Evolutionary conservation across 2,113 vertebrate species (phyloP).

Genomic region (Pachycephala philippinensis): DNA sequence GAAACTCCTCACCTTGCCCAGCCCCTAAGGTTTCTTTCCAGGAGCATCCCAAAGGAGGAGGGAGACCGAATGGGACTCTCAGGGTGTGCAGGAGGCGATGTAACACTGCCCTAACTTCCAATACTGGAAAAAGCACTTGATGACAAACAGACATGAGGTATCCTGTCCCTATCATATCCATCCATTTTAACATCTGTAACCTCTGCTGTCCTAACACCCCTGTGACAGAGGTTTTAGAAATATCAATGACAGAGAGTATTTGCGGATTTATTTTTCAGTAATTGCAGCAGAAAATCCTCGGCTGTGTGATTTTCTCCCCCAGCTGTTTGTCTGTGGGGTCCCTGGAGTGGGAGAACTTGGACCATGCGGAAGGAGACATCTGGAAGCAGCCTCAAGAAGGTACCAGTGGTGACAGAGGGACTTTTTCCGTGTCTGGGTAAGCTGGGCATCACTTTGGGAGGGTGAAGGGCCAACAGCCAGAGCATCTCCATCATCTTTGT

Average conservation of each 20-base stretch:
- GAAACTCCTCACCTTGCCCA: not conserved
- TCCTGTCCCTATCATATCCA: not conserved
- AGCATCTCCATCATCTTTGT: not conserved
- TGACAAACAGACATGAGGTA: not conserved
- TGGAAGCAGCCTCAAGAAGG: not conserved
- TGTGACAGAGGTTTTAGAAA: not conserved
- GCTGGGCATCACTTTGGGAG: too few relatives aligned
- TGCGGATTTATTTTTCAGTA: not conserved
- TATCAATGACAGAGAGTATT: not conserved
- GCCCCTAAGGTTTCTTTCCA: not conserved
- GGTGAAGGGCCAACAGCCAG: not conserved
- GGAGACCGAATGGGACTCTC: not conserved
- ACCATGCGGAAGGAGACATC: not conserved
- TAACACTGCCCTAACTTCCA: not conserved
- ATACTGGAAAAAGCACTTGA: not conserved
- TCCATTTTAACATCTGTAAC: too few relatives aligned
- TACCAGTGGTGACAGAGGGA: not conserved
- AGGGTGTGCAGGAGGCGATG: not conserved
- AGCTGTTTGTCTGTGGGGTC: not conserved
- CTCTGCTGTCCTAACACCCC: not conserved
- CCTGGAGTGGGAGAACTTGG: not conserved
- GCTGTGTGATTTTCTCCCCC: not conserved
- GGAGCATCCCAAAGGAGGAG: not conserved
- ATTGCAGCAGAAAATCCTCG: not conserved
- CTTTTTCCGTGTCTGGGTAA: accelerated